Conservation (phyloP, 2,113 vertebrate species). For the Eudyptes chrysolophus region DNA sequence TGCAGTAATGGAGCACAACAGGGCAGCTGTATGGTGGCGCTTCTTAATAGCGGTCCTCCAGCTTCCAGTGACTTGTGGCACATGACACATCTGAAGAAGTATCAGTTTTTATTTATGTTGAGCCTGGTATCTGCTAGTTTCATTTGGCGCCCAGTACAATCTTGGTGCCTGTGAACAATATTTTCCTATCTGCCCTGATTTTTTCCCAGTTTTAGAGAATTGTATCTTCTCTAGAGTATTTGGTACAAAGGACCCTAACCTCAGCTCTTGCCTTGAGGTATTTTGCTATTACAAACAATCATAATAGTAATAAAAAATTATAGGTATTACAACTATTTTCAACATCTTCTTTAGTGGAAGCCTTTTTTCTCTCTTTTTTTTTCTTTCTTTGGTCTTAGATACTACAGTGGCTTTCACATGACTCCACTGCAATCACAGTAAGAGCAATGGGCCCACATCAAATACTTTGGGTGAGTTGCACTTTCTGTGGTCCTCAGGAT, state of each 20-base stretch:
- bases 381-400: not conserved
- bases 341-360: not conserved
- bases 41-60: not conserved
- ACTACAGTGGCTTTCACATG: not conserved
- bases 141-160: not conserved
- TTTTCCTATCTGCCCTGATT: not conserved
- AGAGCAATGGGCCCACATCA: not conserved
- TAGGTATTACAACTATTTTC: not conserved
- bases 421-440: not conserved
- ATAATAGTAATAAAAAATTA: not conserved
- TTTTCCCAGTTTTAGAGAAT: not conserved
- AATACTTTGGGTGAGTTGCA: not conserved
- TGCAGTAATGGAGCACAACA: not conserved
- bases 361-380: not conserved
- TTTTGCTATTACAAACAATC: not conserved
- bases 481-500: not conserved
- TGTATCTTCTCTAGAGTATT: not conserved
- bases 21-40: not conserved
- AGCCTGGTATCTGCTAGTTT: not conserved
- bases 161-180: not conserved
- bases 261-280: not conserved
- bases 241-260: not conserved
- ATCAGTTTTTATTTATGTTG: not conserved
- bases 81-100: not conserved
- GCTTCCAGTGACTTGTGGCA: not conserved